Percentiles rank a stretch among this genome's conserved stretches.
These are phyloP conservation scores for Leptopterna dolabrata DNA, from an alignment of 2,888 invertebrate genomes.

Conservation along the genomic window DNA sequence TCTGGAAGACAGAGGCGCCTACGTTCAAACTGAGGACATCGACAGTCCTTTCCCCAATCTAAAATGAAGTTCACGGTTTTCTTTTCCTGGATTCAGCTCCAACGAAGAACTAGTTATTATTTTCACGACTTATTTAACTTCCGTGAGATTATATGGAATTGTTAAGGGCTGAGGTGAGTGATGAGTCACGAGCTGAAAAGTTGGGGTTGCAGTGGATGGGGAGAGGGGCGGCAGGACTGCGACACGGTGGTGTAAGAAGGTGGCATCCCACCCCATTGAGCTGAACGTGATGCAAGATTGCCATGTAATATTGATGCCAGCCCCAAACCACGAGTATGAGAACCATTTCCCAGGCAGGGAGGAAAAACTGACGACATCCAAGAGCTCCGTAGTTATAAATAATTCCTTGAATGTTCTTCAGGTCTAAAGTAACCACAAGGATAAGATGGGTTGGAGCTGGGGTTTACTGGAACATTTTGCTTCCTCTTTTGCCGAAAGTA, in stretches of 20 bases:
- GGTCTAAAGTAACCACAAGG: too few relatives aligned
- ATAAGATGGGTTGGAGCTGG: too few relatives aligned
- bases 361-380: background rate
- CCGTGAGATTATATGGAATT: background rate
- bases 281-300: background rate
- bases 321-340: background rate
- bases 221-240: background rate
- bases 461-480: too few relatives aligned
- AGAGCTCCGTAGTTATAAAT: background rate
- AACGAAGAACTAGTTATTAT: too few relatives aligned
- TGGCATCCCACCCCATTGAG: background rate
- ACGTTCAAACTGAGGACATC: too few relatives aligned
- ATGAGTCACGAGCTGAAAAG: background rate
- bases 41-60: too few relatives aligned
- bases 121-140: too few relatives aligned
- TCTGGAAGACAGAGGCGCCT: too few relatives aligned
- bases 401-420: background rate
- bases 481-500: too few relatives aligned
- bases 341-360: background rate
- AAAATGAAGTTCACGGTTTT: too few relatives aligned
- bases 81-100: too few relatives aligned
- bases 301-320: background rate
- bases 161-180: background rate
- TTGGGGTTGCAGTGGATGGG: background rate
- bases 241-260: background rate